Evolutionary conservation across 2,797 vertebrate genomes (phyloP), one percentile per base, ranked within the genome.

Genomic region (Hippocampus kuda): DNA sequence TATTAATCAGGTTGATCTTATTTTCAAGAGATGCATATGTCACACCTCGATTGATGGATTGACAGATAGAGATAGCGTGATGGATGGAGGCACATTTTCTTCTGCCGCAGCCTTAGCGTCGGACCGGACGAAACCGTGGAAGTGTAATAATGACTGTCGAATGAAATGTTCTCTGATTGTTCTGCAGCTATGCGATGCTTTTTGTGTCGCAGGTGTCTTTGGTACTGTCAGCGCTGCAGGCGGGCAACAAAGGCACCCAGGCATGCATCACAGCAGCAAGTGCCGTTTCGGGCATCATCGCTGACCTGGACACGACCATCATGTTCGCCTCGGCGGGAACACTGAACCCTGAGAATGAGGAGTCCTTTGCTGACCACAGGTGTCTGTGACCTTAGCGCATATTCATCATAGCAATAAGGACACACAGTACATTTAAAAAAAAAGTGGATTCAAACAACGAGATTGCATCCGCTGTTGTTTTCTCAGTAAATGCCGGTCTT

Each of bases 251-350:
- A 85, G 97, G 97, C 67, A 99, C 97, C 0, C 97, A 99, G 85
- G 97, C 97, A 46, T 99, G 97, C 70, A 99, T 99, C 79, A 99
- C 97, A 0, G 97, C 97, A 0, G 96, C 93, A 75, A 92, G 94
- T 11, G 95, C 97, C 0, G 97, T 99, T 69, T 97, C 96, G 0
- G 97, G 97, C 66, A 99, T 99, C 85, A 98, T 99, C 5, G 97
- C 95, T 3, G 97, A 99, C 85, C 90, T 99, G 79, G 97, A 99
- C 87, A 99, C 97, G 68, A 99, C 97, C 70, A 98, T 99, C 87
- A 98, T 99, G 97, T 99, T 99, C 64, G 97, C 97, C 30, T 96
- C 97, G 0, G 97, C 97, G 4, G 97, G 97, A 73, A 99, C 97
- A 0, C 93, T 99, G 57, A 94, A 93, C 7, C 92, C 96, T 0